Base-by-base conservation (phyloP, 2,113 vertebrate species). In the Nerophis ophidion region DNA sequence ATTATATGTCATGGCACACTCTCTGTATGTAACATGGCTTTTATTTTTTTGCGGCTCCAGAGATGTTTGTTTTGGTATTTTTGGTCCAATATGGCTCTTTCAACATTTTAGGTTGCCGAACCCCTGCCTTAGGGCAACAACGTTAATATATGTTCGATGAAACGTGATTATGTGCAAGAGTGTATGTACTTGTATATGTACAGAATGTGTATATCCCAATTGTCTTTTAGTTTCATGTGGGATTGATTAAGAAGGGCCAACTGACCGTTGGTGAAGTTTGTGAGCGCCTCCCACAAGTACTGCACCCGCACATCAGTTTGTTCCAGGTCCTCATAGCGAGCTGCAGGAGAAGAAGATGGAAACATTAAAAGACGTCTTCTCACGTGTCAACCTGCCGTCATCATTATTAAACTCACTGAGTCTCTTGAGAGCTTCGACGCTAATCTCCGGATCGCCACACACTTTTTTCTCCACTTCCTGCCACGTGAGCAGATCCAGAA, bases 381-480 rank as follows among this genome's bases (percentile, higher is more conserved):
- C 26, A 26, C 17, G 19, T 42, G 44, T 40, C 4, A 8, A 58
- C 10, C 35, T 9, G 14, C n/a, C 17, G 8, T 47, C 19, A 35
- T 44, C 40, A 12, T 4, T 44, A 9, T 13, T 9, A 63, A 36
- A 90, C 91, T 88, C 66, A 92, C 91, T 91, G 67, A 92, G 93
- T 57, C 95, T 94, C 78, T 95, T 97, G 26, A 99, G 85, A 57
- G 96, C 96, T 47, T 98, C 96, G 84, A 99, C 95, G 2, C 92
- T 93, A 76, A 99, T 95, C 83, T 99, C 96, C 0, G 96, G 96
- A 77, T 99, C 96, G 63, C 96, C 96, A 48, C 95, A 98, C 72
- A 98, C 93, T 77, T 94, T 97, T 88, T 98, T 99, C 74, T 99
- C 96, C 68, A 96, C 87, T 59, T 99, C 96, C 72, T 98, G 96